Conservation (phyloP, 2,888 invertebrate species). For the Apamea anceps region DNA sequence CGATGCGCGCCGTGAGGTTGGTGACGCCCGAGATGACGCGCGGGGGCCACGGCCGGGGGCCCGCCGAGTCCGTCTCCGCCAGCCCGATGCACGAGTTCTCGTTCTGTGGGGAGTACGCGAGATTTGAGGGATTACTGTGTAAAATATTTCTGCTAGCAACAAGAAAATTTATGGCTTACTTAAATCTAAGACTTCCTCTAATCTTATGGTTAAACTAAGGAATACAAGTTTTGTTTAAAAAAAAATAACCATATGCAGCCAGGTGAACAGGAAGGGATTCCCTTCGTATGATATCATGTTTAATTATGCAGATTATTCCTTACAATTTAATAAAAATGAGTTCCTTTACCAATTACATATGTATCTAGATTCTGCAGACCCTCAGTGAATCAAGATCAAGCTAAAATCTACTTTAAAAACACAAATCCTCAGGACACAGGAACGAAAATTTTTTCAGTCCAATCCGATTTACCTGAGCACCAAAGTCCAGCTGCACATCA, state of each 20-base stretch:
- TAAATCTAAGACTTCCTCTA: no score
- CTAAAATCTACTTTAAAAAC: neutral
- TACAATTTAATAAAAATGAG: no score
- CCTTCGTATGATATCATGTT: no score
- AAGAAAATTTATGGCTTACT: no score
- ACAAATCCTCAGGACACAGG: neutral
- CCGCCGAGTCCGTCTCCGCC: conserved; percentile 91
- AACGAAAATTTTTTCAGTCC: neutral
- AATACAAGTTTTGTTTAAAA: no score
- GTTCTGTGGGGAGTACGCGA: conserved; percentile 81
- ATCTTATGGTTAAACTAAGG: no score
- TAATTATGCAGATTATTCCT: no score
- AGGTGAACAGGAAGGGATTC: no score
- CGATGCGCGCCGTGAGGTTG: conserved; percentile 94
- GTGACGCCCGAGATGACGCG: conserved; percentile 91
- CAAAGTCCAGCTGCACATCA: conserved; percentile 95
- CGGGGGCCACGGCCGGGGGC: conserved; percentile 92
- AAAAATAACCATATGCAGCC: no score
- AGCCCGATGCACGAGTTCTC: conserved; percentile 94
- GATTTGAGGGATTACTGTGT: neutral
- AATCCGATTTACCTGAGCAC: conserved; percentile 84
- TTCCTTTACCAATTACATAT: no score
- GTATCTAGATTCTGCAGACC: no score
- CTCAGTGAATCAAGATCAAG: neutral
- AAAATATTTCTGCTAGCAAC: neutral